Evolutionary conservation across 2,113 vertebrate genomes (phyloP).

Genomic region (Plecotus auritus): DNA sequence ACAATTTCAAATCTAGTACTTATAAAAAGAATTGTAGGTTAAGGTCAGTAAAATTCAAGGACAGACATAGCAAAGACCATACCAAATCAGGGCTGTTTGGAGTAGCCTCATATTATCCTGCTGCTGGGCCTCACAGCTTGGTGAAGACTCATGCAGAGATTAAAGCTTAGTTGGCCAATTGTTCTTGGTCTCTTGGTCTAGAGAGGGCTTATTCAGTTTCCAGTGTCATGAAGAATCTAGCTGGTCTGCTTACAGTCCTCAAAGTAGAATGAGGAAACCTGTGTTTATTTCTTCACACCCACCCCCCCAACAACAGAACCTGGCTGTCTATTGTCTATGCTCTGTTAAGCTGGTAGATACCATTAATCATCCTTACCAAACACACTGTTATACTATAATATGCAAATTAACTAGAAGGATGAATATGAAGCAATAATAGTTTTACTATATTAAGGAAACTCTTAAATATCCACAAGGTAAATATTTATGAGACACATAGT

Average conservation of each 20-base stretch:
- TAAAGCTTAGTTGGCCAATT: neutral
- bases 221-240: neutral
- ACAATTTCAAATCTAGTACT: neutral
- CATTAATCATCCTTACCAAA: neutral
- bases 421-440: neutral
- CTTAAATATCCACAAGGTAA: neutral
- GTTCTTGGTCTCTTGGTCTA: neutral
- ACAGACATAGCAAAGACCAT: neutral
- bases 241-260: neutral
- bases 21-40: neutral
- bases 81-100: neutral
- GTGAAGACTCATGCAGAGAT: neutral
- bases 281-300: neutral
- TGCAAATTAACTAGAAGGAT: neutral
- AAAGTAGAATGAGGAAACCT: neutral
- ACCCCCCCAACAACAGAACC: neutral
- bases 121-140: neutral
- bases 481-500: conserved; percentile 14
- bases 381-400: neutral
- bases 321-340: neutral
- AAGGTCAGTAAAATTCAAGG: neutral
- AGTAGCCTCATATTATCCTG: neutral
- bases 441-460: neutral
- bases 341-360: neutral
- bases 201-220: neutral